A percentile compares a stretch with the other conserved stretches of the same genome.
These are phyloP conservation scores for Trididemnum clinides DNA, from an alignment of 23 tunicate species.

Conservation along the genomic window DNA sequence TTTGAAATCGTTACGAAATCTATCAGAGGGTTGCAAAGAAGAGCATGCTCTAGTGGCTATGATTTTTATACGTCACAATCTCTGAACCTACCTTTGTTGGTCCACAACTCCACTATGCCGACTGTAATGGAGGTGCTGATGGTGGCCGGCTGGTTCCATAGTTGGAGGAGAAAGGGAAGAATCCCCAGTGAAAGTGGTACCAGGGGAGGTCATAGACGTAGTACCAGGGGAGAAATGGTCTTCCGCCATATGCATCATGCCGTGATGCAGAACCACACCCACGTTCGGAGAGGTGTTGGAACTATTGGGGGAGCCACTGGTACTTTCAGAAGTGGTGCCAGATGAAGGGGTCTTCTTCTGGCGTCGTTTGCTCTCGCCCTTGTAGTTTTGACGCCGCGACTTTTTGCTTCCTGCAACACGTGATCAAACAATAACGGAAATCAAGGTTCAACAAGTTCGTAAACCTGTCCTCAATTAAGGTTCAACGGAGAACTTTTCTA, in stretches of 20 bases:
- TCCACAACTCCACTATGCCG: too few relatives aligned
- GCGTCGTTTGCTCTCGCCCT: constrained; percentile 72
- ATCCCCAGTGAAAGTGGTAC: constrained; percentile 80
- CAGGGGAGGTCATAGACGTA: constrained; percentile 68
- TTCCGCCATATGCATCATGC: constrained; percentile 42
- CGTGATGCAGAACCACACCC: constrained; percentile 28
- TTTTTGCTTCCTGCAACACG: constrained; percentile 45
- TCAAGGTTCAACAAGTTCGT: too few relatives aligned
- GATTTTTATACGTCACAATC: too few relatives aligned
- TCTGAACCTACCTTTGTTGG: too few relatives aligned
- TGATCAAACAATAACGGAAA: too few relatives aligned
- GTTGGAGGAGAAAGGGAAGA: constrained; percentile 85
- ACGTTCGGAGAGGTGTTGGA: constrained; percentile 52
- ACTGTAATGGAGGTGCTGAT: constrained; percentile 12
- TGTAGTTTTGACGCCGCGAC: constrained; percentile 56
- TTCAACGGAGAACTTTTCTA: too few relatives aligned
- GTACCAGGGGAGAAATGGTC: constrained; percentile 73
- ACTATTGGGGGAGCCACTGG: constrained; percentile 42
- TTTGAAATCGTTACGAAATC: too few relatives aligned
- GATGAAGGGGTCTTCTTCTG: constrained; percentile 58
- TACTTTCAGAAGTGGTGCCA: constrained; percentile 37
- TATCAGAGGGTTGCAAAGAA: too few relatives aligned
- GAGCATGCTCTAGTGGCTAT: too few relatives aligned
- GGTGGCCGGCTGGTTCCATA: constrained; percentile 51
- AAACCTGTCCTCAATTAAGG: too few relatives aligned